A percentile compares a stretch with the other conserved stretches of the same genome.
phyloP scores from a whole-genome alignment of 2,888 invertebrate species.

The Synanthedon vespiformis region DNA sequence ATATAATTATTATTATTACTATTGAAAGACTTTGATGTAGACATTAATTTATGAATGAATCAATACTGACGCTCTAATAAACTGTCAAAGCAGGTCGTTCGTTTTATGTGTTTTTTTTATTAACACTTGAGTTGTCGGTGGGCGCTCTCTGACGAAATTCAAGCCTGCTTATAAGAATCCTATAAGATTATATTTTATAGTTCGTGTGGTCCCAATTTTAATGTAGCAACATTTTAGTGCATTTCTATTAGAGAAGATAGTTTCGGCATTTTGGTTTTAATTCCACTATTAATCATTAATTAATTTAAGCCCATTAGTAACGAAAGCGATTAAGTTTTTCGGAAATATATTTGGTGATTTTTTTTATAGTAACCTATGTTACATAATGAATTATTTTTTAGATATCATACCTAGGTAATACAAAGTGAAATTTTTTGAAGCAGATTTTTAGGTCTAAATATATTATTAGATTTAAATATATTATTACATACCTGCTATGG shows the following conservation, averaged over 20 bases:
- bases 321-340: too few species aligned
- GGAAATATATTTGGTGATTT: too few species aligned
- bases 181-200: slow-evolving; percentile 23
- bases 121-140: slow-evolving; percentile 43
- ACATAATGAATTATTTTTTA: too few species aligned
- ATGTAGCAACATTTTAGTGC: slow-evolving; percentile 40
- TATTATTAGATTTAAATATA: neutral
- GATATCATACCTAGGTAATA: neutral
- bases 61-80: slow-evolving; percentile 58
- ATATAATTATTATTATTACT: neutral
- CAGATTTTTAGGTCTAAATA: neutral
- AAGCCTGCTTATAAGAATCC: slow-evolving; percentile 45
- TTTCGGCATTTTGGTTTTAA: neutral
- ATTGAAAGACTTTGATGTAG: slow-evolving; percentile 26
- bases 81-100: slow-evolving; percentile 62
- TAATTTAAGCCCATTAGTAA: neutral
- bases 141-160: slow-evolving; percentile 28
- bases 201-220: neutral
- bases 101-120: slow-evolving; percentile 63
- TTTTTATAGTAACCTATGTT: too few species aligned
- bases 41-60: slow-evolving; percentile 48
- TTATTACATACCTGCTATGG: slow-evolving; percentile 95
- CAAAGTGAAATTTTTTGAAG: slow-evolving; percentile 1
- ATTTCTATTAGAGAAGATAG: slow-evolving; percentile 7
- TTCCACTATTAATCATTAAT: neutral